These are phyloP conservation scores for Prionailurus viverrinus DNA, from an alignment of 2,113 vertebrate species.

Conservation along the genomic window DNA sequence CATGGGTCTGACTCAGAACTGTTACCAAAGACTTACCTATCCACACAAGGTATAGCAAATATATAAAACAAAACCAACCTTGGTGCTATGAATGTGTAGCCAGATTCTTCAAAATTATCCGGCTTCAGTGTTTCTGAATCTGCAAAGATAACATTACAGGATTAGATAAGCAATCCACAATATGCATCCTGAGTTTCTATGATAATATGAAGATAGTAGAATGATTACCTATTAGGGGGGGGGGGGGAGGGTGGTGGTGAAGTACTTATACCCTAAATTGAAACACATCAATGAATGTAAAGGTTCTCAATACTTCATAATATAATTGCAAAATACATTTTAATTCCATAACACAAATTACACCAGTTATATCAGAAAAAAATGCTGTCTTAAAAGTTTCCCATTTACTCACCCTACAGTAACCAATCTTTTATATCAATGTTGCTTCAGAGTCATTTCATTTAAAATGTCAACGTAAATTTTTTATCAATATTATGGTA, in stretches of 20 bases:
- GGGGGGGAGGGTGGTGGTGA: no score
- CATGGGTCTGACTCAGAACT: not conserved
- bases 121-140: conserved; percentile 92
- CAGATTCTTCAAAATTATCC: conserved; percentile 93
- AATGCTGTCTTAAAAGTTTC: not conserved
- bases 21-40: not conserved
- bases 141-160: conserved; percentile 85
- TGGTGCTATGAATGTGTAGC: conserved; percentile 95
- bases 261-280: not conserved
- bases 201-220: not conserved
- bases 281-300: not conserved
- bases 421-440: not conserved
- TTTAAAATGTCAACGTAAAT: conserved; percentile 1
- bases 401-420: not conserved
- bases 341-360: not conserved
- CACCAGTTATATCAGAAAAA: not conserved
- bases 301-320: conserved; percentile 24
- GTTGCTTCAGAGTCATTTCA: not conserved
- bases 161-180: conserved; percentile 54
- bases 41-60: not conserved
- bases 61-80: conserved; percentile 89
- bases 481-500: not conserved
- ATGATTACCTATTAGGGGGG: not conserved
- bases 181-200: not conserved
- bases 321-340: not conserved